phyloP scores from a whole-genome alignment of 2,113 vertebrate species.

The Aspiorhynchus laticeps region DNA sequence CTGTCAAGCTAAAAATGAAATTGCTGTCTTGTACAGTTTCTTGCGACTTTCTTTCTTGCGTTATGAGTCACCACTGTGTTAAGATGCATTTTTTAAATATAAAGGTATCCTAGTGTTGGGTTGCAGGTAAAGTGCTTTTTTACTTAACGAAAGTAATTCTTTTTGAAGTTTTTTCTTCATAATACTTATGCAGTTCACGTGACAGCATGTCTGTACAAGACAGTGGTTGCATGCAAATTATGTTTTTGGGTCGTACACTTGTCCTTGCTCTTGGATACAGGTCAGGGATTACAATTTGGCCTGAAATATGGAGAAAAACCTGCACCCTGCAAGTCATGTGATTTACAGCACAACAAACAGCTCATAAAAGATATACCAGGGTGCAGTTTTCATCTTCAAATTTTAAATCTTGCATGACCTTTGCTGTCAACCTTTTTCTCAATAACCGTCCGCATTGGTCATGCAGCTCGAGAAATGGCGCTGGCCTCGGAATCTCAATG shows the following conservation, averaged over 20 bases:
- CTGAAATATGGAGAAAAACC: conserved; percentile 29
- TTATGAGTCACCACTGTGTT: neutral
- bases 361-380: conserved; percentile 35
- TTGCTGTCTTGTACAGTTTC: neutral
- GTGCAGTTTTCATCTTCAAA: conserved; percentile 43
- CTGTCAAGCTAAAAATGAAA: neutral
- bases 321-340: conserved; percentile 30
- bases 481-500: conserved; percentile 38
- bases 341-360: conserved; percentile 31
- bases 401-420: conserved; percentile 57
- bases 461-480: conserved; percentile 28
- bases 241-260: neutral
- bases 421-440: conserved; percentile 46
- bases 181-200: neutral
- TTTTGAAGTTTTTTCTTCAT: too few relatives aligned
- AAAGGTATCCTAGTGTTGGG: too few relatives aligned
- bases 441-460: conserved; percentile 28
- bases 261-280: neutral
- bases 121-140: too few relatives aligned
- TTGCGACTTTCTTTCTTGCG: too few relatives aligned
- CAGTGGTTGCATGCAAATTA: neutral
- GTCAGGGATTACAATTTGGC: conserved; percentile 20
- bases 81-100: neutral
- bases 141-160: too few relatives aligned
- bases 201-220: neutral